Evolutionary conservation across 2,113 vertebrate genomes (phyloP).

Genomic region (Epinephelus lanceolatus): DNA sequence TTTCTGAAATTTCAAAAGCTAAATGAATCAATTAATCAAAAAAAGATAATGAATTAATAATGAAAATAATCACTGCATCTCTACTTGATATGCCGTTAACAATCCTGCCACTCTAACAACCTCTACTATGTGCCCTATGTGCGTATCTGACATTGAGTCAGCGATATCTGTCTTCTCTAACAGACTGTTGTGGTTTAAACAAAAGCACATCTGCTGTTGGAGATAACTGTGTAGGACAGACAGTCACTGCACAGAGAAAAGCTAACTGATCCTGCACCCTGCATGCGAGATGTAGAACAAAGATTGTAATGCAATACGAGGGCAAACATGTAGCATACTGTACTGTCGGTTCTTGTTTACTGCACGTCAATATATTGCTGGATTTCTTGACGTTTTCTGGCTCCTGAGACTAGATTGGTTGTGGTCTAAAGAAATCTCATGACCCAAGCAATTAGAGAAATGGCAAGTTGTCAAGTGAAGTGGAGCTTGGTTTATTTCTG

Average conservation of each 20-base stretch:
- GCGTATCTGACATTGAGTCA: slow-evolving; percentile 2
- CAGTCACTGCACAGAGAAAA: slow-evolving; percentile 28
- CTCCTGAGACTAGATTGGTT: background rate
- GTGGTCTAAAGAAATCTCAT: slow-evolving; percentile 8
- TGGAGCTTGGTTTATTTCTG: slow-evolving; percentile 5
- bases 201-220: slow-evolving; percentile 23
- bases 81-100: background rate
- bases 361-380: slow-evolving; percentile 14
- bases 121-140: background rate
- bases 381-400: slow-evolving; percentile 19
- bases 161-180: slow-evolving; percentile 22
- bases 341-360: slow-evolving; percentile 20
- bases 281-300: slow-evolving; percentile 14
- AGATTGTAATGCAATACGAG: slow-evolving; percentile 17
- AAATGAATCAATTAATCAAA: background rate
- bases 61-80: background rate
- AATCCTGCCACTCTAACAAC: slow-evolving; percentile 4
- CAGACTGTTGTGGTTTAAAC: slow-evolving; percentile 27
- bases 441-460: slow-evolving; percentile 38
- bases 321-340: slow-evolving; percentile 23
- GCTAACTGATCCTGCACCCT: slow-evolving; percentile 20
- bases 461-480: slow-evolving; percentile 33
- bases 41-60: background rate
- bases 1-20: background rate
- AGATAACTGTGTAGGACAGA: slow-evolving; percentile 34